These are phyloP conservation scores for Lithobates pipiens DNA, from an alignment of 2,797 vertebrate species.

Conservation along the genomic window DNA sequence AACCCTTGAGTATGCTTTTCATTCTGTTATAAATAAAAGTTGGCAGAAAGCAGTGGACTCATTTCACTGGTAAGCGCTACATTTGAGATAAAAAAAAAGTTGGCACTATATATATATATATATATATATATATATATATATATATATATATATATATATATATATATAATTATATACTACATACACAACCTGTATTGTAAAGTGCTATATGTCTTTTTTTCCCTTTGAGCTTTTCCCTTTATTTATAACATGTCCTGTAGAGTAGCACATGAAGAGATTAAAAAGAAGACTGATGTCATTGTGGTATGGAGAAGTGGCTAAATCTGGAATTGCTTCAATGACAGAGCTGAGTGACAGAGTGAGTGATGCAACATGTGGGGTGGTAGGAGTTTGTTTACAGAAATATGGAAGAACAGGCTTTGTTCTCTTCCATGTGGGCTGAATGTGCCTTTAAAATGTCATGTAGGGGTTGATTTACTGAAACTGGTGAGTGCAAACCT, in stretches of 20 bases:
- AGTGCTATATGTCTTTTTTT: background rate
- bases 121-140: too few relatives aligned
- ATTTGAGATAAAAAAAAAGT: too few relatives aligned
- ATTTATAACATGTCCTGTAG: conserved; percentile 50
- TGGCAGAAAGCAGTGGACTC: too few relatives aligned
- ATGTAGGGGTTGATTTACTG: too few relatives aligned
- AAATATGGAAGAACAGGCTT: conserved; percentile 25
- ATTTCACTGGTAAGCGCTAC: too few relatives aligned
- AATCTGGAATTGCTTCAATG: conserved; percentile 49
- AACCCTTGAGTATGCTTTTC: too few relatives aligned
- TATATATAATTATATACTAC: too few relatives aligned
- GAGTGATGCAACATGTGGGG: conserved; percentile 59
- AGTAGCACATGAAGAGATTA: conserved; percentile 59
- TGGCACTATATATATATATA: too few relatives aligned
- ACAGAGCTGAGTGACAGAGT: conserved; percentile 38
- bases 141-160: too few relatives aligned
- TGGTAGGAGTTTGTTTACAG: conserved; percentile 54
- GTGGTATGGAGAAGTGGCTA: conserved; percentile 46
- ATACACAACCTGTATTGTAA: background rate
- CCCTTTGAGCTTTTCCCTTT: conserved; percentile 20
- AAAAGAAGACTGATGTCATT: conserved; percentile 57
- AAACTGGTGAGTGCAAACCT: too few relatives aligned
- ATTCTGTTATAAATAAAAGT: too few relatives aligned
- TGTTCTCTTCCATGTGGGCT: background rate
- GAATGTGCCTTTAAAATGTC: too few relatives aligned